Percentiles rank a stretch among this genome's conserved stretches.
Evolutionary conservation across 2,113 vertebrate species (phyloP).

Genomic region (Protobothrops flavoviridis): DNA sequence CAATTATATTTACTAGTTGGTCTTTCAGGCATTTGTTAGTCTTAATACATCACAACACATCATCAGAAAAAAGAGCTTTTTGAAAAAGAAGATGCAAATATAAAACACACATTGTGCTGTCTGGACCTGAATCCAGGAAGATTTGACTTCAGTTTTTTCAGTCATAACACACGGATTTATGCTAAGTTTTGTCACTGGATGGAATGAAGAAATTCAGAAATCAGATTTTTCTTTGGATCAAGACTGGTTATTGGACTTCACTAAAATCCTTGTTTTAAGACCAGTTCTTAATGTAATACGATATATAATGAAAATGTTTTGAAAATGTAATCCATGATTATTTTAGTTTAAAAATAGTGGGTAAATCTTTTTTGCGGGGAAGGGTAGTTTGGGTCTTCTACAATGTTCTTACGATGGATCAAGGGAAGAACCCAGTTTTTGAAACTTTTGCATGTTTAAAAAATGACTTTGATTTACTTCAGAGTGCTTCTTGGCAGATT

Average conservation of each 20-base stretch:
- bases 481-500: neutral
- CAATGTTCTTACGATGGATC: neutral
- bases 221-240: neutral
- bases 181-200: neutral
- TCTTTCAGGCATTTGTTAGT: neutral
- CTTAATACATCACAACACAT: neutral
- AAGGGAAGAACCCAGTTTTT: neutral
- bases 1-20: neutral
- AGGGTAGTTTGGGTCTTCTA: neutral
- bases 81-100: neutral
- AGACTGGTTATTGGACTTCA: neutral
- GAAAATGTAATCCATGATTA: neutral
- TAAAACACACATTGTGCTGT: conserved; percentile 2
- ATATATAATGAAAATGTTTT: neutral
- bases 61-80: neutral
- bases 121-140: neutral
- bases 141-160: neutral
- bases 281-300: neutral
- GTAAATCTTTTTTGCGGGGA: neutral
- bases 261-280: neutral
- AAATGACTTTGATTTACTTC: neutral
- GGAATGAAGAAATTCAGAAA: neutral
- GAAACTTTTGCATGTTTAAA: neutral
- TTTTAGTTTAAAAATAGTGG: neutral
- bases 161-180: neutral